phyloP scores from a whole-genome alignment of 2,113 vertebrate genomes.

The Festucalex cinctus region DNA sequence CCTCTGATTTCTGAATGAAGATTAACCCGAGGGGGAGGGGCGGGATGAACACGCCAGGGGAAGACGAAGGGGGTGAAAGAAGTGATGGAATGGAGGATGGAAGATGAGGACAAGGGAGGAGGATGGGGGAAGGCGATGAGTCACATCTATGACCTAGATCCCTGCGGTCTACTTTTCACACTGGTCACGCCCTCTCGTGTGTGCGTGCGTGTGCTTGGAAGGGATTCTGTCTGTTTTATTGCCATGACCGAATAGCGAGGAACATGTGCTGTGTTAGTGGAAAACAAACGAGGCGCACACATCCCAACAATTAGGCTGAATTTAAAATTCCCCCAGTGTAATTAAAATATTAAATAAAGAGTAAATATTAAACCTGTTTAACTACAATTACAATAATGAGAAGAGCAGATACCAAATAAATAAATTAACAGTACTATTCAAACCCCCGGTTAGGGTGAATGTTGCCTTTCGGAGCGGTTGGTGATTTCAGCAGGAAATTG shows the following conservation, averaged over 20 bases:
- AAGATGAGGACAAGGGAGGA: slow-evolving; percentile 28
- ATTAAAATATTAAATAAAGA: too few species aligned
- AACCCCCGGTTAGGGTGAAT: slow-evolving; percentile 20
- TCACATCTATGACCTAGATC: slow-evolving; percentile 70
- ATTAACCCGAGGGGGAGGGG: slow-evolving; percentile 46
- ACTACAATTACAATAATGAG: too few species aligned
- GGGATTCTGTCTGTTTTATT: slow-evolving; percentile 1
- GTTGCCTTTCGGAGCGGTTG: slow-evolving; percentile 18
- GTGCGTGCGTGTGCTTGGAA: slow-evolving; percentile 24
- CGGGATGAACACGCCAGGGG: slow-evolving; percentile 31
- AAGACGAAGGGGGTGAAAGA: slow-evolving; percentile 30
- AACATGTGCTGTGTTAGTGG: background rate
- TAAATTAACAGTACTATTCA: background rate
- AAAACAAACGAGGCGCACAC: background rate
- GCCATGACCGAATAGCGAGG: background rate
- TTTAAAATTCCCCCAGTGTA: background rate
- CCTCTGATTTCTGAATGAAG: slow-evolving; percentile 53
- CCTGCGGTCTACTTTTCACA: slow-evolving; percentile 46
- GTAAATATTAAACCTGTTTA: too few species aligned
- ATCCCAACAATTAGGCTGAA: background rate
- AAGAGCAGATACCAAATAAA: background rate
- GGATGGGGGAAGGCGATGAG: slow-evolving; percentile 50
- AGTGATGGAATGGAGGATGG: slow-evolving; percentile 23
- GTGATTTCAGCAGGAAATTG: slow-evolving; percentile 29
- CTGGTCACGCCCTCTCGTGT: slow-evolving; percentile 36